Base-by-base conservation (phyloP, 1,140 invertebrate genomes). In the Tachypleus tridentatus region DNA sequence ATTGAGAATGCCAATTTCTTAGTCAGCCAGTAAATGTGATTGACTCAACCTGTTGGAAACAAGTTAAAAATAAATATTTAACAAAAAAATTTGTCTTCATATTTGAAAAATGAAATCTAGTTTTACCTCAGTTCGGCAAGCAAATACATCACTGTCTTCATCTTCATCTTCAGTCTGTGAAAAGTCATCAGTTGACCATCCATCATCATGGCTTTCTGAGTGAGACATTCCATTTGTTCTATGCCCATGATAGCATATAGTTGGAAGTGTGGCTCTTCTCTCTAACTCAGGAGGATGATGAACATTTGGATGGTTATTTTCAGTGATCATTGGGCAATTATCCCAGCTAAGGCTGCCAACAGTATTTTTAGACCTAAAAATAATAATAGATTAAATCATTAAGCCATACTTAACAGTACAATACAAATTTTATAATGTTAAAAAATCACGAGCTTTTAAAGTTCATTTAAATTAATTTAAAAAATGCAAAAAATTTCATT, bases 281-380 rank as follows among this genome's bases (percentile, higher is more conserved):
- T 87, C 67, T 86, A 88, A 70, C 85, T 86, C 77, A 89, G 88
- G 4, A 86, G 89, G 72, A 86, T 89, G 86, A 49, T 70, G 51
- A 57, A 70, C 69, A 52, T 71, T 70, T 4, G 67, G 60, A 9
- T 69, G 61, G 2, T 29, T 29, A 57, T 66, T 68, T 51, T 66
- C 60, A 66, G 69, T 63, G 64, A 64, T 5, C 53, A 54, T 8
- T n/a, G 66, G 59, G 49, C 62, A 47, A 54, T 67, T 64, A 51
- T 67, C 61, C 66, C 66, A 67, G 48, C 66, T 67, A 49, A 67
- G 62, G 60, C 66, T 67, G 57, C 66, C 63, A 7, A 62, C 53
- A 49, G 61, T 64, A 49, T 62, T 67, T 54, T 63, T 52, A 47
- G 66, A 62, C 49, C 66, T 63, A 61, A 59, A 51, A 29, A 29